These are phyloP conservation scores for Hippoglossus hippoglossus DNA, from an alignment of 2,797 vertebrate species.

Conservation along the genomic window DNA sequence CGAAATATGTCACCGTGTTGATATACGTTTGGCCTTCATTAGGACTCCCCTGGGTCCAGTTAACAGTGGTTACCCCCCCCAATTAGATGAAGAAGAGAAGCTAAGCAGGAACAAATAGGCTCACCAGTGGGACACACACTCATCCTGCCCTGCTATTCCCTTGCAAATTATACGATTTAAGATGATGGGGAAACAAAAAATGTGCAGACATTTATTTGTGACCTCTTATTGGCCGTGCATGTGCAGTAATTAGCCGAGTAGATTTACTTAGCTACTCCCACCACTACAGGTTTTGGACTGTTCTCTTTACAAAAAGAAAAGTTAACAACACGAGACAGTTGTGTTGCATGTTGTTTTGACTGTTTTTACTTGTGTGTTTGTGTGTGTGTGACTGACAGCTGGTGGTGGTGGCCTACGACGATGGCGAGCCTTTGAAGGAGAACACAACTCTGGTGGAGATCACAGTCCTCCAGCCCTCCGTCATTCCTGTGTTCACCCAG, in stretches of 20 bases:
- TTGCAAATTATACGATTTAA: slow-evolving; percentile 40
- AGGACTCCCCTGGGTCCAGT: slow-evolving; percentile 50
- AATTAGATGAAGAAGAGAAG: slow-evolving; percentile 59
- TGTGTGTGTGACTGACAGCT: slow-evolving; percentile 81
- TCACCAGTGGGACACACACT: slow-evolving; percentile 32
- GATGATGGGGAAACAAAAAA: slow-evolving; percentile 1
- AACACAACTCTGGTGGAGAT: slow-evolving; percentile 91
- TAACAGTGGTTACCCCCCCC: slow-evolving; percentile 45
- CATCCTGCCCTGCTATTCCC: slow-evolving; percentile 19
- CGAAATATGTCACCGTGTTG: slow-evolving; percentile 22
- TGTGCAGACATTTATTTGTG: slow-evolving; percentile 15
- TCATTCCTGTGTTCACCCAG: slow-evolving; percentile 95
- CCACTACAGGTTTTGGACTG: slow-evolving; percentile 3
- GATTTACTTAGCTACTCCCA: slow-evolving; percentile 6
- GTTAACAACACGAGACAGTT: no score
- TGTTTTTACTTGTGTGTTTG: neutral
- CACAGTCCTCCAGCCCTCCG: slow-evolving; percentile 93
- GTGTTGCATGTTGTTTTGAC: slow-evolving; percentile 8
- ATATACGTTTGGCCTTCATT: slow-evolving; percentile 50
- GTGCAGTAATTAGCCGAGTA: slow-evolving; percentile 10
- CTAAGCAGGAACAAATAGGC: slow-evolving; percentile 30
- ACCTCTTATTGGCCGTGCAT: slow-evolving; percentile 26
- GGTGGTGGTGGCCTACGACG: slow-evolving; percentile 93
- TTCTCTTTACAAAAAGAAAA: neutral
- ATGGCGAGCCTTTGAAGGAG: slow-evolving; percentile 91